phyloP scores from a whole-genome alignment of 2,888 invertebrate genomes.

The Hipparchia sbordonii region DNA sequence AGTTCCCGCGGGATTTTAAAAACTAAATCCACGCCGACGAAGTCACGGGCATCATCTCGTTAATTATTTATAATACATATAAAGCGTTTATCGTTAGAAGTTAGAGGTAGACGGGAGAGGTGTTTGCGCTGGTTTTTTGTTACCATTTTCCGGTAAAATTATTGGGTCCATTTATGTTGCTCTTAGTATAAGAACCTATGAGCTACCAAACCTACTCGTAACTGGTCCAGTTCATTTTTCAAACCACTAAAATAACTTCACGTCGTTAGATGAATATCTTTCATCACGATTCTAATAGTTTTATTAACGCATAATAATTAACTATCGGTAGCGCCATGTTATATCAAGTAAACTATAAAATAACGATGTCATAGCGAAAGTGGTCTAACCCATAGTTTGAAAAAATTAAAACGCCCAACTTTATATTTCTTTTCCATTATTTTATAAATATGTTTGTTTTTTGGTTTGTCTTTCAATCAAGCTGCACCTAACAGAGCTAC shows the following conservation, averaged over 20 bases:
- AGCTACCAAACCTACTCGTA: background rate
- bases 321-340: conserved; percentile 13
- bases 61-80: too few species aligned
- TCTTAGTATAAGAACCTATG: too few species aligned
- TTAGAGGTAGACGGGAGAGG: too few species aligned
- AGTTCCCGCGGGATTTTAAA: too few species aligned
- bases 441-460: background rate
- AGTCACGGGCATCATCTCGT: too few species aligned
- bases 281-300: conserved; percentile 32
- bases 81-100: too few species aligned
- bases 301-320: conserved; percentile 32
- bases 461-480: too few species aligned
- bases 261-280: conserved; percentile 25
- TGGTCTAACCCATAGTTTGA: background rate
- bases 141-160: too few species aligned
- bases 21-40: too few species aligned
- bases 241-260: conserved; percentile 16
- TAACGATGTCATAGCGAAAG: background rate
- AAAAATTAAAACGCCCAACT: background rate
- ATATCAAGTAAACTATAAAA: conserved; percentile 13
- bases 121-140: too few species aligned
- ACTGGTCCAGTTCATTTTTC: conserved; percentile 33
- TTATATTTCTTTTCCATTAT: background rate
- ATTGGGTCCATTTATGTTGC: too few species aligned
- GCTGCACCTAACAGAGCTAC: too few species aligned